phyloP scores from a whole-genome alignment of 2,113 vertebrate genomes.

The Gymnorhina tibicen region DNA sequence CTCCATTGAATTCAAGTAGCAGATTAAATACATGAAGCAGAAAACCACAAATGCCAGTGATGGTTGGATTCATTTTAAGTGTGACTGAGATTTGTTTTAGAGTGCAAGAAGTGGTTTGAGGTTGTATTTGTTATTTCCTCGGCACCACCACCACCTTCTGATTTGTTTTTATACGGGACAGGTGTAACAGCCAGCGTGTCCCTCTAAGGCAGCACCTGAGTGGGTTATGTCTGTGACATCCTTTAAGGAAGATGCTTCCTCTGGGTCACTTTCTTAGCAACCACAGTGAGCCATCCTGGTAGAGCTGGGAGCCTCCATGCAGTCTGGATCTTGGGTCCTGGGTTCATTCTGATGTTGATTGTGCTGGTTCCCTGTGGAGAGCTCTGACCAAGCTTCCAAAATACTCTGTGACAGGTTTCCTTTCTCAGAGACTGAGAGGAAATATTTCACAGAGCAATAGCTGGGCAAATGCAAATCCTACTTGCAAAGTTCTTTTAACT shows the following conservation, averaged over 20 bases:
- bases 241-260: neutral
- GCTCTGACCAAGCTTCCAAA: neutral
- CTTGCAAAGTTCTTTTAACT: neutral
- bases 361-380: neutral
- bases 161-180: neutral
- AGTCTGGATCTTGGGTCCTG: neutral
- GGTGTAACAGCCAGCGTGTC: neutral
- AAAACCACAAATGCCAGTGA: neutral
- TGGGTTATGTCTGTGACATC: neutral
- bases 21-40: neutral
- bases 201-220: neutral
- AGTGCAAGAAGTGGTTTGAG: neutral
- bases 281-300: neutral
- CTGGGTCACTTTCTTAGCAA: neutral
- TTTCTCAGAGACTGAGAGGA: neutral
- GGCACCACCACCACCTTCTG: neutral
- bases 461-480: neutral
- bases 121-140: neutral
- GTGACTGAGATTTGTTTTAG: neutral
- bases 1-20: neutral
- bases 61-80: neutral
- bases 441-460: neutral
- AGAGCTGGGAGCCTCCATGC: neutral
- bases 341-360: neutral
- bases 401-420: neutral